Conservation (phyloP, 2,888 invertebrate genomes). For the Amblyjoppa fuscipennis region DNA sequence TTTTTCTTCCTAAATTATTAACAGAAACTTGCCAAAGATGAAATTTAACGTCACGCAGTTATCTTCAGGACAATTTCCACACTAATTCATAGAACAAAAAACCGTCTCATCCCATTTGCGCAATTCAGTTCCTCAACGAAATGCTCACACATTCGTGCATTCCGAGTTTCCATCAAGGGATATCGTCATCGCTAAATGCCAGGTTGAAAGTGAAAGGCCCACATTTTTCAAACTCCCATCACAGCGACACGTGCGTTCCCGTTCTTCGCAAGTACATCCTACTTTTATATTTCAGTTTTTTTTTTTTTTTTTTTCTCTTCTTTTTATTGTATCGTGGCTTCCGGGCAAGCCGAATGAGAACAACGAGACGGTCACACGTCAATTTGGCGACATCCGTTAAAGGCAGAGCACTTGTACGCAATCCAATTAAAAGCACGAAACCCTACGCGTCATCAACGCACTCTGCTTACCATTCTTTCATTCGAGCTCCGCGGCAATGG, state of each 20-base stretch:
- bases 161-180: too few species aligned
- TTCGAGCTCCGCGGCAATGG: background rate
- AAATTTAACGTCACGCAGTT: too few species aligned
- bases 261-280: background rate
- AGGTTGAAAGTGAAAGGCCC: background rate
- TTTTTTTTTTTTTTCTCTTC: constrained; percentile 13
- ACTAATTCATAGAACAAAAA: too few species aligned
- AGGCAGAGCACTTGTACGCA: constrained; percentile 82
- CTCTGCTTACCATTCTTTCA: constrained; percentile 62
- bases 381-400: constrained; percentile 84
- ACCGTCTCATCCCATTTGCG: too few species aligned
- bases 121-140: too few species aligned
- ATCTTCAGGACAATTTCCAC: too few species aligned
- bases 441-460: constrained; percentile 74
- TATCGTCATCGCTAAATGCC: background rate
- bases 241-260: background rate
- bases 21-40: too few species aligned
- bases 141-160: too few species aligned
- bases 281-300: background rate
- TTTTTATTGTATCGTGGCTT: constrained; percentile 63
- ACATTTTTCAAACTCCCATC: background rate
- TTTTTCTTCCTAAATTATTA: too few species aligned
- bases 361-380: constrained; percentile 82
- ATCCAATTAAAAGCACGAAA: constrained; percentile 83
- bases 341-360: constrained; percentile 61